Base-by-base conservation (phyloP, 2,888 invertebrate species). In the Sminthurides aquaticus region DNA sequence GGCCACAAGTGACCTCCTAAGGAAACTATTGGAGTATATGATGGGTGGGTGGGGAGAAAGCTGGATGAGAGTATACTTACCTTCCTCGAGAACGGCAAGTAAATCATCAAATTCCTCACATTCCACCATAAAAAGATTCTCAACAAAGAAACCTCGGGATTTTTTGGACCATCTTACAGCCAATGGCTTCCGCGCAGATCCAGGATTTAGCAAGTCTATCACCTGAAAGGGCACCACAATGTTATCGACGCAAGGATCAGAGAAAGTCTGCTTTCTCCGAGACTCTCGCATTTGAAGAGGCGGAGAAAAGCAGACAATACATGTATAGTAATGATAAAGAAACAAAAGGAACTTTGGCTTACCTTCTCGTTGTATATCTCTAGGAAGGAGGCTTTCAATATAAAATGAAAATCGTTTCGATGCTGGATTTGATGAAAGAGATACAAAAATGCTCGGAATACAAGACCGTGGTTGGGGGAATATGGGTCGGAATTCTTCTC, bases 361-460 rank as follows among this genome's bases (percentile, higher is more conserved):
- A 93, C 95, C 86, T 96, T 94, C 82, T 96, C 96, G 78, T 96
- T 96, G 79, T 96, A 96, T 72, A 96, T 94, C 82, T 96, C 96
- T 76, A 95, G 82, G 80, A 93, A 96, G 67, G 95, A 95, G 3
- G 95, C 94, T 77, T 90, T 90, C 61, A 96, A 82, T 64, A 92
- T 84, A 78, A 90, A 93, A 78, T 90, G 87, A 70, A 86, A 85
- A 68, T 88, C 88, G 11, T 88, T 85, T 67, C 86, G 83, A 75
- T 88, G 86, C 75, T 87, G 86, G 69, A 96, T 85, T 75, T 89
- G 83, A 76, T 88, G 85, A 81, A 91, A 94, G 75, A 96, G 84
- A 80, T 95, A 90, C 75, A 91, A 84, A 80, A 96, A 94, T 2
- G 93, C 89, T 5, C 93, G 85, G 76, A 93, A 92, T 75, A 95